These are phyloP conservation scores for Nycticorax nycticorax DNA, from an alignment of 2,113 vertebrate species.

Conservation along the genomic window DNA sequence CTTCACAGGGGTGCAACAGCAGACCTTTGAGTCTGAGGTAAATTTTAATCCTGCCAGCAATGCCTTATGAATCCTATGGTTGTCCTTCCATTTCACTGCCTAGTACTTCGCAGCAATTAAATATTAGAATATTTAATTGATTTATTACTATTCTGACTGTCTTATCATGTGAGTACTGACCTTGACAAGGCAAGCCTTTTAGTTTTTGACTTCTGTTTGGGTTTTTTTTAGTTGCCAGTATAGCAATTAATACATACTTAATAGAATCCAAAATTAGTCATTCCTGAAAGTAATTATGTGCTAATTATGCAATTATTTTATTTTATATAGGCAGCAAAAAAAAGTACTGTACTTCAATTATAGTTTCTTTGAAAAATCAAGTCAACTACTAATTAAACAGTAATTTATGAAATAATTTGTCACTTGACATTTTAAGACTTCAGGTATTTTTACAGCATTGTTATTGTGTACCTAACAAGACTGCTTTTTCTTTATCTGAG, in stretches of 20 bases:
- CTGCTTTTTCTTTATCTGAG: background rate
- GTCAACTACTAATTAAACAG: slow-evolving; percentile 67
- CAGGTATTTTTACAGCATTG: slow-evolving; percentile 1
- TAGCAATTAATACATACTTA: slow-evolving; percentile 31
- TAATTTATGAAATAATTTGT: slow-evolving; percentile 63
- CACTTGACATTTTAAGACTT: slow-evolving; percentile 65
- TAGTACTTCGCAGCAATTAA: background rate
- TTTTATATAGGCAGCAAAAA: slow-evolving; percentile 60
- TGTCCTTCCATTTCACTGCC: background rate
- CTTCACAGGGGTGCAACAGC: background rate
- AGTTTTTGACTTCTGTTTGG: background rate
- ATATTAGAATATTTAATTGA: background rate
- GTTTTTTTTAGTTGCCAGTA: background rate
- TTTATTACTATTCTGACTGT: background rate
- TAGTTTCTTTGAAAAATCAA: slow-evolving; percentile 46
- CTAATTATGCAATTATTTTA: slow-evolving; percentile 73
- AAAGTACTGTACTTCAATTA: slow-evolving; percentile 60
- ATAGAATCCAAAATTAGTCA: slow-evolving; percentile 53
- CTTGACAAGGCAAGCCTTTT: slow-evolving; percentile 2
- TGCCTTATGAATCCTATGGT: background rate
- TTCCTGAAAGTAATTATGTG: slow-evolving; percentile 65
- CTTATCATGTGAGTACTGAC: slow-evolving; percentile 31
- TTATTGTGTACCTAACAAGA: slow-evolving; percentile 1
- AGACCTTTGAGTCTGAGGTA: background rate
- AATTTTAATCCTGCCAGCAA: background rate